Base-by-base conservation (phyloP, 2,888 invertebrate species). In the Sisyra nigra region DNA sequence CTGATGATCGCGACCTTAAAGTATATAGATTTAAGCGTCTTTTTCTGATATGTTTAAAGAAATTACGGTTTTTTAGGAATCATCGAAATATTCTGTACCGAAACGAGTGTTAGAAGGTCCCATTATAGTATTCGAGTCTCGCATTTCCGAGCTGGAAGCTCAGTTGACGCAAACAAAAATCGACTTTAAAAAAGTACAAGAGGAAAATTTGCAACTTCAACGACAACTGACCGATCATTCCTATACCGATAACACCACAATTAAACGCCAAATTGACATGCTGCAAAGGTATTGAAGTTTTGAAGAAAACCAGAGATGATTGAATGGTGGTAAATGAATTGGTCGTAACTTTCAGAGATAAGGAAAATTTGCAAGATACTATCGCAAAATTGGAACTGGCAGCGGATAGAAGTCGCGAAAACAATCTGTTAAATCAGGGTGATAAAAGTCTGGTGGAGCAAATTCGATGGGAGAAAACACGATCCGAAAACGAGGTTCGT, bases 131-230 rank as follows among this genome's bases (percentile, higher is more conserved):
- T 85, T 82, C 55, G 87, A 87, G 58, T 86, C 87, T 0, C 71
- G 83, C 47, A 86, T 87, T 42, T 80, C 85, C 3, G 87, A 88
- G 54, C 57, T 88, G 44, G 87, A 88, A 55, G 87, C 87, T 0
- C 86, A 87, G 53, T 61, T 87, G 36, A 77, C 82, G 6, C 86
- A 87, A 56, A 62, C 80, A 0, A 79, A 72, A 55, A 80, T 87
- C 43, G 85, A 84, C 52, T 59, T 86, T 29, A 76, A 77, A 54
- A 82, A 84, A 55, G 61, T 79, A 1, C 76, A 77, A 52, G 80
- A 72, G 43, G 78, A 79, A 47, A 74, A 74, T 50, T 72, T 74
- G 29, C 56, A 62, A n/a, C 54, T 63, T 44, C 58, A 66, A 58
- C 59, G 60, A 53, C 52, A 68, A 63, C 51, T 58, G 50, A 44